Percentiles rank a stretch among this genome's conserved stretches.
Evolutionary conservation across 2,113 vertebrate genomes (phyloP).

Genomic region (Myotis yumanensis): DNA sequence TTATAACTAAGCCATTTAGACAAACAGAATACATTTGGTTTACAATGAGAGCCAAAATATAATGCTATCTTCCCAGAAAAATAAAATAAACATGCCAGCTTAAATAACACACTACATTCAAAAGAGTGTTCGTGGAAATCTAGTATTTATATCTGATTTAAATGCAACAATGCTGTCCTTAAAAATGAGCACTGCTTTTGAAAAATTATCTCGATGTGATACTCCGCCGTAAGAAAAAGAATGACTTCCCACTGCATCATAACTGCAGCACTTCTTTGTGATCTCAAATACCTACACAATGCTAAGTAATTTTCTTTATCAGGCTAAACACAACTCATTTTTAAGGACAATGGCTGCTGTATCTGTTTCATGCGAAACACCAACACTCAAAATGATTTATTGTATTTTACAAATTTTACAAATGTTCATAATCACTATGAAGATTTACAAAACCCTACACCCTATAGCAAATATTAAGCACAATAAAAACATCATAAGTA

Average conservation of each 20-base stretch:
- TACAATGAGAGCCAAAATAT: slow-evolving; percentile 73
- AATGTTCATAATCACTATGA: slow-evolving; percentile 25
- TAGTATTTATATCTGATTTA: slow-evolving; percentile 59
- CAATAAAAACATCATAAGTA: not conserved
- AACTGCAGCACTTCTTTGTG: not conserved
- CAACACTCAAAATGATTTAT: slow-evolving; percentile 18
- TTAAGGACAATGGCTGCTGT: slow-evolving; percentile 44
- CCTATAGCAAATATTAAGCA: slow-evolving; percentile 4
- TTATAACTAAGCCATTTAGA: slow-evolving; percentile 75
- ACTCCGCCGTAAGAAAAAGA: not conserved
- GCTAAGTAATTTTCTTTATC: not conserved
- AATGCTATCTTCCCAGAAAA: slow-evolving; percentile 70
- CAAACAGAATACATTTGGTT: slow-evolving; percentile 78
- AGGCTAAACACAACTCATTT: not conserved
- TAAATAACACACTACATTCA: slow-evolving; percentile 74
- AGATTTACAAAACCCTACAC: slow-evolving; percentile 64
- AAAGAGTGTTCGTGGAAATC: slow-evolving; percentile 48
- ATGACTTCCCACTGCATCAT: not conserved
- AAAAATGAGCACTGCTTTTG: slow-evolving; percentile 12
- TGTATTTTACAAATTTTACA: slow-evolving; percentile 67
- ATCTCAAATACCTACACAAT: not conserved
- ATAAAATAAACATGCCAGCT: slow-evolving; percentile 60
- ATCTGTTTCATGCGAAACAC: slow-evolving; percentile 58
- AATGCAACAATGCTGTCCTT: slow-evolving; percentile 54
- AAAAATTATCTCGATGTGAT: not conserved